Percentiles rank a stretch among this genome's conserved stretches.
Evolutionary conservation across 2,113 vertebrate species (phyloP).

Genomic region (Hystrix cristata): DNA sequence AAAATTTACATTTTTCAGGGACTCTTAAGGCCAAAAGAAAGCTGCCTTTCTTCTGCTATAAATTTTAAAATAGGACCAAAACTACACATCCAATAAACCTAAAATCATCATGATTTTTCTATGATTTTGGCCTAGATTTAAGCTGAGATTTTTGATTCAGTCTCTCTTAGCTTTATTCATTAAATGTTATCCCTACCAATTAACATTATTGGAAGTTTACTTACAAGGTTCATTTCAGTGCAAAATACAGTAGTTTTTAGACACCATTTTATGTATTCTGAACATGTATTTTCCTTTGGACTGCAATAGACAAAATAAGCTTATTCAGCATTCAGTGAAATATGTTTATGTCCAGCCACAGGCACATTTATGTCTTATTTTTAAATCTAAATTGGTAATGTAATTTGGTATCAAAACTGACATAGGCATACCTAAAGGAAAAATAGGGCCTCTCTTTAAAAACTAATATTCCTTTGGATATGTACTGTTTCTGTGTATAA

Average conservation of each 20-base stretch:
- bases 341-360: slow-evolving; percentile 53
- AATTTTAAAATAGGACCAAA: neutral
- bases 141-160: neutral
- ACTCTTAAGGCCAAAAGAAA: neutral
- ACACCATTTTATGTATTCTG: slow-evolving; percentile 67
- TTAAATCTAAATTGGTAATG: slow-evolving; percentile 75
- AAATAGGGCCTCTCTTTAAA: slow-evolving; percentile 39
- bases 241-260: neutral
- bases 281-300: slow-evolving; percentile 34
- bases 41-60: neutral
- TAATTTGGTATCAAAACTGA: slow-evolving; percentile 72
- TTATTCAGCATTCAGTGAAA: slow-evolving; percentile 57
- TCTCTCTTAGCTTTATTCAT: neutral
- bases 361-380: slow-evolving; percentile 74
- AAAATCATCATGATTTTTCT: neutral
- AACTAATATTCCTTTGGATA: slow-evolving; percentile 1
- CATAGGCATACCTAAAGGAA: slow-evolving; percentile 3
- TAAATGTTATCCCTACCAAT: neutral
- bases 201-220: neutral
- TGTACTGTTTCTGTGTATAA: neutral
- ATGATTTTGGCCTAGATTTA: slow-evolving; percentile 32
- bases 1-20: neutral
- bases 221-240: slow-evolving; percentile 7
- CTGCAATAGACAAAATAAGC: slow-evolving; percentile 4
- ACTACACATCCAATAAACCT: neutral